Base-by-base conservation (phyloP, 2,797 vertebrate genomes). In the Triplophysa bombifrons region DNA sequence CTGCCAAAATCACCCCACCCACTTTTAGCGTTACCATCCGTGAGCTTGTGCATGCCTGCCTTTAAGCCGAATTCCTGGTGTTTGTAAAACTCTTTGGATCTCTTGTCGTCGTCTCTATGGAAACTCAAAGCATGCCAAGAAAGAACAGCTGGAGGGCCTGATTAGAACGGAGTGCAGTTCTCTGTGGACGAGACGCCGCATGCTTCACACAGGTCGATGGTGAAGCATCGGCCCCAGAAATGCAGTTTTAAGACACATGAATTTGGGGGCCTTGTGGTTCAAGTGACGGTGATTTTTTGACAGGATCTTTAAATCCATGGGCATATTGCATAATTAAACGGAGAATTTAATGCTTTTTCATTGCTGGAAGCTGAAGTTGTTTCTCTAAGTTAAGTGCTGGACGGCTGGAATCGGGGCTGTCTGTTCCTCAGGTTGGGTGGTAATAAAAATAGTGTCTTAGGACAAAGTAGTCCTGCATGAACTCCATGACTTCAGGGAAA, bases 21-120 rank as follows among this genome's bases (percentile, higher is more conserved):
- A 70, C 60, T 76, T 61, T 76, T 17, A 58, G 51, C n/a, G 30
- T 50, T 68, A 50, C 73, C 81, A n/a, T 75, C 56, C 25, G 46
- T 58, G 76, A 85, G 89, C 87, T 84, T 81, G 93, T 89, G 89
- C 77, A 85, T 91, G 80, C 94, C 90, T 93, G 92, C 84, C 82
- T 84, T 51, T 44, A 78, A 74, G 74, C 84, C 65, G 85, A 88
- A 89, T 90, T 90, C 68, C 34, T 65, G 67, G 60, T 71, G 87
- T 25, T 87, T 46, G 27, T 74, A 73, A 38, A 80, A 78, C 84
- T 85, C 85, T 81, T 81, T 84, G 78, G 82, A 90, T 85, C 75
- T 82, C 86, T 74, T 76, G 61, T 78, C 84, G 85, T 77, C 48
- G 73, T 88, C 85, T 85, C 88, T 88, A 87, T 88, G 87, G 89